Evolutionary conservation across 1,140 invertebrate genomes (phyloP).

Genomic region (Nilaparvata lugens): DNA sequence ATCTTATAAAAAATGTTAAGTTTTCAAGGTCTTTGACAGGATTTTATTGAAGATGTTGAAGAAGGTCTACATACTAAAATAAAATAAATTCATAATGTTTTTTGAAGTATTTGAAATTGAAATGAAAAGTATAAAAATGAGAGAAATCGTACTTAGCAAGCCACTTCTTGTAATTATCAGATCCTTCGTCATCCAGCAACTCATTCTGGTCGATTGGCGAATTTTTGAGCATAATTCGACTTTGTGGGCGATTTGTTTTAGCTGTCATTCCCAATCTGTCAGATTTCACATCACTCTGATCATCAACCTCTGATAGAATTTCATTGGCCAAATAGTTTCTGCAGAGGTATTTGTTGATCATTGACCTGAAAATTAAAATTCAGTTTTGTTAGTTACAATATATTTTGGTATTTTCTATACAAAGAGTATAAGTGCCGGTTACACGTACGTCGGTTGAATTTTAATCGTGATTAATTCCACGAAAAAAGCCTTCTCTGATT

Average conservation of each 20-base stretch:
- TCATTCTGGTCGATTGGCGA: constrained; percentile 37
- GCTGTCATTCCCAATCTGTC: constrained; percentile 23
- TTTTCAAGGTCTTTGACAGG: too few species aligned
- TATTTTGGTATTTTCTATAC: too few species aligned
- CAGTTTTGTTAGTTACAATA: too few species aligned
- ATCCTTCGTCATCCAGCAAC: constrained; percentile 52
- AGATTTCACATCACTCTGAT: constrained; percentile 11
- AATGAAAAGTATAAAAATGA: background rate
- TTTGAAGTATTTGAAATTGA: too few species aligned
- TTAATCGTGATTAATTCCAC: too few species aligned
- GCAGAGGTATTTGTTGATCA: constrained; percentile 64
- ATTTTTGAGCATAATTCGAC: constrained; percentile 8
- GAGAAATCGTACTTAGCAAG: constrained; percentile 45
- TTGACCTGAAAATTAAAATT: constrained; percentile 46
- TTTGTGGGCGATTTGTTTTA: constrained; percentile 38
- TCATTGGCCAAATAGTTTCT: constrained; percentile 57
- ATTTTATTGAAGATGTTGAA: too few species aligned
- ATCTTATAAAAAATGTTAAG: too few species aligned
- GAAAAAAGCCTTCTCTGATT: too few species aligned
- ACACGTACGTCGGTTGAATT: too few species aligned
- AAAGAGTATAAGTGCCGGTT: too few species aligned
- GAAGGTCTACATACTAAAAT: too few species aligned
- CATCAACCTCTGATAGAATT: constrained; percentile 48
- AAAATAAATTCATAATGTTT: too few species aligned
- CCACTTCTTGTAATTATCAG: constrained; percentile 57